Evolutionary conservation across 2,888 invertebrate genomes (phyloP).

Genomic region (Fragum fragum): DNA sequence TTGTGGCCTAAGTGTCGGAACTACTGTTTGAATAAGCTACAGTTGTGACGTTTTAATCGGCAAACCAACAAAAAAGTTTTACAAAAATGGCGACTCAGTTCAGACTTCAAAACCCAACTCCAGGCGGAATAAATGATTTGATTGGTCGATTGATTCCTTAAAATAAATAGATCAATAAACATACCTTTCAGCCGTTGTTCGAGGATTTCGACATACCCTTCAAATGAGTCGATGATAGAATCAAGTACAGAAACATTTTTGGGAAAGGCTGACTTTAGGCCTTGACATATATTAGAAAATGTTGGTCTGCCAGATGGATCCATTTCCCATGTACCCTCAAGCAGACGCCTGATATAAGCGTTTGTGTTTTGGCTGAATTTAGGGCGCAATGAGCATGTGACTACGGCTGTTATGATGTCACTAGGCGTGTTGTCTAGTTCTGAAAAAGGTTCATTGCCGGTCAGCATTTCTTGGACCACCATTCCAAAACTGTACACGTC

Average conservation of each 20-base stretch:
- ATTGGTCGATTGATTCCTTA: no score
- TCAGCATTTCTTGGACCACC: constrained; percentile 82
- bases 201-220: constrained; percentile 75
- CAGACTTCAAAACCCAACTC: no score
- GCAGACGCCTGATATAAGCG: constrained; percentile 67
- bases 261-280: constrained; percentile 75
- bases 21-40: no score
- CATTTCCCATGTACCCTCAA: constrained; percentile 79
- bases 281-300: constrained; percentile 74
- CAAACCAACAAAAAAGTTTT: no score
- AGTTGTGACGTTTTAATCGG: no score
- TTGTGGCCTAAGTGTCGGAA: no score
- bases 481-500: constrained; percentile 84
- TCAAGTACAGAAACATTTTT: constrained; percentile 81
- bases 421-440: constrained; percentile 72
- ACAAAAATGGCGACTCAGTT: no score
- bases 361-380: constrained; percentile 70
- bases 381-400: constrained; percentile 75
- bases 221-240: constrained; percentile 84
- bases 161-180: no score
- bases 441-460: constrained; percentile 78
- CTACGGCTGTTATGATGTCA: constrained; percentile 76
- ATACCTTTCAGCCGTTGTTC: constrained; percentile 43
- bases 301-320: constrained; percentile 74
- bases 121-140: no score